Evolutionary conservation across 2,888 invertebrate species (phyloP), one percentile per base, ranked within the genome.

Genomic region (Timandra comae): DNA sequence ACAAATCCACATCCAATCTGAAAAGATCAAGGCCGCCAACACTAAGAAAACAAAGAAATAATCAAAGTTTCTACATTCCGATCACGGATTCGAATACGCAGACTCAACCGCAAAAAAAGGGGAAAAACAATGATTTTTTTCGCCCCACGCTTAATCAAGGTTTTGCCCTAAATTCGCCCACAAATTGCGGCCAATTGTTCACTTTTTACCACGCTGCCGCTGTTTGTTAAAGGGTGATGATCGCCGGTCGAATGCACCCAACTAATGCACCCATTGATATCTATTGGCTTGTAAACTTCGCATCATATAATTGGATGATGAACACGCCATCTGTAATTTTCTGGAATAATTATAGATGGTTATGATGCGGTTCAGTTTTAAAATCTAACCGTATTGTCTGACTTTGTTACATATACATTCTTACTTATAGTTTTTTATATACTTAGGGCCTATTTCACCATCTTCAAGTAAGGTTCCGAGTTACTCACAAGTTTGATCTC

Each of bases 151-250:
- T 68, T 76, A 78, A 85, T 82, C 79, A 81, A 75, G 72, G 63
- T 63, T 55, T 64, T 76, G 79, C 73, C 79, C 81, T 55, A 9
- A 9, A 78, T 80, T 82, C 73, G 69, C 72, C 82, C 82, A 73
- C 84, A 85, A 84, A 85, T 85, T 84, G 84, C 81, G 77, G 73
- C 72, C 81, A 82, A 84, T 84, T 84, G 85, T 85, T 84, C 84
- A 82, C 71, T 85, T 84, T 85, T 85, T 85, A 82, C 74, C 74
- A 55, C 68, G n/a, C n/a, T 57, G 68, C 64, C 56, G 62, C 58
- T 64, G 65, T 70, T 63, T 66, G 50, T 47, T 50, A 57, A 60
- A 70, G 71, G 63, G 61, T 67, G 23, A 27, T n/a, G n/a, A n/a
- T n/a, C n/a, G 54, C 48, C 38, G 49, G 60, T 58, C 26, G 29